Percentiles rank a stretch among this genome's conserved stretches.
phyloP scores from a whole-genome alignment of 2,888 invertebrate species.

The Papilio elwesi region DNA sequence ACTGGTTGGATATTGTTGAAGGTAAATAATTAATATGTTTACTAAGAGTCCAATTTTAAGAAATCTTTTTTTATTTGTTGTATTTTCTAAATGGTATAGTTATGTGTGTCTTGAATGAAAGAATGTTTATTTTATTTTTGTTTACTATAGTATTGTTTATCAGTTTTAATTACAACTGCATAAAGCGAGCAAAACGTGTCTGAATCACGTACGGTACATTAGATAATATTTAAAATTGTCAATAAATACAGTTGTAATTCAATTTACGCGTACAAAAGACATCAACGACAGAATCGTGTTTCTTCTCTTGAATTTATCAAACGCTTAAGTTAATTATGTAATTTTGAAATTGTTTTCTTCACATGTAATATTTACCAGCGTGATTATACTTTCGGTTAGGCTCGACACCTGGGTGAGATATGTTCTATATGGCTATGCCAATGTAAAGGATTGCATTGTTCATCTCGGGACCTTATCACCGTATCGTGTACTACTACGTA shows the following conservation, averaged over 20 bases:
- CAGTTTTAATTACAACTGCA: no score
- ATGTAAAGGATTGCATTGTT: background rate
- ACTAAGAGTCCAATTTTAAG: background rate
- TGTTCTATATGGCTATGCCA: background rate
- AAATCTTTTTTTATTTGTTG: background rate
- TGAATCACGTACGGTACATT: slow-evolving; percentile 3
- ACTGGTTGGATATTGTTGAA: slow-evolving; percentile 32
- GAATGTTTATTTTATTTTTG: no score
- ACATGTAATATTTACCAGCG: background rate
- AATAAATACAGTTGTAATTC: background rate
- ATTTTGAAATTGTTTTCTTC: background rate
- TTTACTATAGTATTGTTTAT: background rate
- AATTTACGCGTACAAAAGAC: slow-evolving; percentile 34
- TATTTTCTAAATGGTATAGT: no score
- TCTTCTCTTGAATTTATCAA: background rate
- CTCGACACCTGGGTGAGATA: background rate
- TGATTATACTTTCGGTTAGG: background rate
- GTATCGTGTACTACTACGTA: no score
- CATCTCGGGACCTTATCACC: background rate
- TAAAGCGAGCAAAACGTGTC: background rate
- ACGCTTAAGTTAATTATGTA: background rate
- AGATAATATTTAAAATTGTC: background rate
- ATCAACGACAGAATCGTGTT: slow-evolving; percentile 30
- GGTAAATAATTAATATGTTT: slow-evolving; percentile 31
- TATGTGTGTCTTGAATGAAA: no score